phyloP scores from a whole-genome alignment of 37 sponge, comb jelly and placozoan species.

The Lycopodina hypogea region DNA sequence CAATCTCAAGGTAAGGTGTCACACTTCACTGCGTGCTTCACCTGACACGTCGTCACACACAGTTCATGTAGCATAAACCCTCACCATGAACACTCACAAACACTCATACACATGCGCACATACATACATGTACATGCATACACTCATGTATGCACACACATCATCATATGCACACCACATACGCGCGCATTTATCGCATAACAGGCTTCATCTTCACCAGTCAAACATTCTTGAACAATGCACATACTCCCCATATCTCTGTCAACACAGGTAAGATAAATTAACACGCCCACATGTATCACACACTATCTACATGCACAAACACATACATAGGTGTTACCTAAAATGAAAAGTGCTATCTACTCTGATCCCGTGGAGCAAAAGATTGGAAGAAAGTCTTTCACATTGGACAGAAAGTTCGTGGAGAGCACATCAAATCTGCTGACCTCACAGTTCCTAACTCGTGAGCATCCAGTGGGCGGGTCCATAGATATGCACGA shows the following conservation, averaged over 20 bases:
- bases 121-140: not conserved
- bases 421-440: not conserved
- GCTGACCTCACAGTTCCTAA: not conserved
- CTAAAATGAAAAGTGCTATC: not conserved
- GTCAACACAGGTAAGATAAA: too few species aligned
- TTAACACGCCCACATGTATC: not conserved
- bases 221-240: not conserved
- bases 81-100: not conserved
- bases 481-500: not conserved
- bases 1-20: too few species aligned
- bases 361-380: conserved; percentile 18
- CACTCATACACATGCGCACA: not conserved
- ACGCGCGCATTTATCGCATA: not conserved
- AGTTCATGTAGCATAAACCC: not conserved
- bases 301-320: not conserved
- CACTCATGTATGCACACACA: not conserved
- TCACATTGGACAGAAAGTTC: not conserved
- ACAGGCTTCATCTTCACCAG: not conserved
- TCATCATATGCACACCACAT: not conserved
- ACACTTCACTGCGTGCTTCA: too few species aligned
- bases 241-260: too few species aligned
- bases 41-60: too few species aligned
- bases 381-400: conserved; percentile 6
- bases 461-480: not conserved
- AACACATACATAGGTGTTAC: not conserved